phyloP scores from a whole-genome alignment of 1,140 invertebrate species.

The Geopemphigus sp. region DNA sequence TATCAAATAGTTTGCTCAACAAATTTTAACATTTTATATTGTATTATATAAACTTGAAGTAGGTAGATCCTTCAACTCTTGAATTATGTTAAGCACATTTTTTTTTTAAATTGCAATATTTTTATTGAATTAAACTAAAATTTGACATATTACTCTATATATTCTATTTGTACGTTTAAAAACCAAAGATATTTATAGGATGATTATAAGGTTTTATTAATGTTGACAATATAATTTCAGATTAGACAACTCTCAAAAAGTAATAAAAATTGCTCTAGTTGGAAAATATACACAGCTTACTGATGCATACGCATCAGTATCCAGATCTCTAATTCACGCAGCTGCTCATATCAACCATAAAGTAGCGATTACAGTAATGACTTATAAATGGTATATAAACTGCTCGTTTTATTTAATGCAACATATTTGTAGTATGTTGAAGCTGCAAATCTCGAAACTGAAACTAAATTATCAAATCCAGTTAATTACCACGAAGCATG shows the following conservation, averaged over 20 bases:
- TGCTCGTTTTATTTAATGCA: not conserved
- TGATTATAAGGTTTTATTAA: not conserved
- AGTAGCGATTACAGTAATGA: slow-evolving; percentile 70
- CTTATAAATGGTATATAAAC: slow-evolving; percentile 23
- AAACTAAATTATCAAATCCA: slow-evolving; percentile 70
- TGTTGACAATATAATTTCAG: slow-evolving; percentile 55
- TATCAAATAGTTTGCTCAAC: not conserved
- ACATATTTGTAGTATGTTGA: slow-evolving; percentile 74
- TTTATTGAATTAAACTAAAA: too few relatives aligned
- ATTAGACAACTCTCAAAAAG: slow-evolving; percentile 74
- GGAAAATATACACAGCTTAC: slow-evolving; percentile 97
- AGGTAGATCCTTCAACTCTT: too few relatives aligned
- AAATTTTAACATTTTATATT: too few relatives aligned
- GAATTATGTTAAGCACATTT: too few relatives aligned
- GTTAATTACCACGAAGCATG: slow-evolving; percentile 91
- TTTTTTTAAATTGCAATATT: too few relatives aligned
- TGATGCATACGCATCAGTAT: slow-evolving; percentile 95
- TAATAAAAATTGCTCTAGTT: slow-evolving; percentile 91
- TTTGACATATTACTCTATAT: too few relatives aligned
- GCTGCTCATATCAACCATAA: slow-evolving; percentile 79
- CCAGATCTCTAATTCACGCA: slow-evolving; percentile 92
- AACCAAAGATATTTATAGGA: not conserved
- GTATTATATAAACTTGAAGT: too few relatives aligned
- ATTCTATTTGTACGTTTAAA: too few relatives aligned
- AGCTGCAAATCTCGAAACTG: slow-evolving; percentile 81